Evolutionary conservation across 2,797 vertebrate genomes (phyloP), one percentile per base, ranked within the genome.

Genomic region (Avahi laniger): DNA sequence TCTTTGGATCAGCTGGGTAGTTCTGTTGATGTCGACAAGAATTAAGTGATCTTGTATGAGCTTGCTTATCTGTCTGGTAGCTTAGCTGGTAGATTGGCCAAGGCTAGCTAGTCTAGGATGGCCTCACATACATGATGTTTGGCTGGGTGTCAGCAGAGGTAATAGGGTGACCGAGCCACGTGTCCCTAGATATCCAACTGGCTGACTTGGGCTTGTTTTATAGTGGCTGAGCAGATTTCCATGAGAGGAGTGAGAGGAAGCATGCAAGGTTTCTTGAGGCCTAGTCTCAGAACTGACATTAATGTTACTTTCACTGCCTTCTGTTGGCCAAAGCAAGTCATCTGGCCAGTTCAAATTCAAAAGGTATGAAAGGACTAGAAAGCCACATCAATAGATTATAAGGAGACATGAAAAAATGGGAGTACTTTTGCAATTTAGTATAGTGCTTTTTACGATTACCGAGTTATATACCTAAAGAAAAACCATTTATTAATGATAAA

Each of bases 401-500:
- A 46, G 50, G 52, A 89, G 54, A 78, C 26, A 6, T 70, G 65
- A 70, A 82, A 69, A 79, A n/a, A 30, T 48, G 11, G 54, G 18
- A n/a, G 3, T 46, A 26, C 10, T 94, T 88, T 79, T 82, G 38
- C 5, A 76, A 1, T 83, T 83, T 91, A 78, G n/a, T 73, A n/a
- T 67, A 67, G 52, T 70, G 28, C 38, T 63, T 54, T 95, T 82
- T 83, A 59, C 33, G 57, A 9, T 90, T 95, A 80, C 10, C n/a
- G 33, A 69, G 14, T 87, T 80, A 48, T 54, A 35, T 63, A 73
- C 11, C 67, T 76, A 22, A 7, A 33, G 50, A 54, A 30, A 93
- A 57, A 63, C 17, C 15, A 18, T 57, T 84, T 88, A 57, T 81
- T 88, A 76, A 54, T 91, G 75, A n/a, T 89, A 61, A 92, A 96